phyloP scores from a whole-genome alignment of 1,140 invertebrate species.

The Drosophila pseudoananassae region DNA sequence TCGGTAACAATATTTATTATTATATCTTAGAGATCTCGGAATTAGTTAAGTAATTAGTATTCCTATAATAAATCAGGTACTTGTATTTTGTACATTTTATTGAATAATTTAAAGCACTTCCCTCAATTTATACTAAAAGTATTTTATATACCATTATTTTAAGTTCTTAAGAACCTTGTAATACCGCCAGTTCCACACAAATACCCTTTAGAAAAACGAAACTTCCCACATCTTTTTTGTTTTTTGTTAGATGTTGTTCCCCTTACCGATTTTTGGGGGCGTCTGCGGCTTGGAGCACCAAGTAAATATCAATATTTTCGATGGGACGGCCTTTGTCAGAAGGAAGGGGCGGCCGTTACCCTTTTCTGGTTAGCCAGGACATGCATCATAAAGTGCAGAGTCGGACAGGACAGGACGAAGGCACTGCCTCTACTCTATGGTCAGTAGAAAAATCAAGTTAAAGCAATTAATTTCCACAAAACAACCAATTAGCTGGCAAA shows the following conservation, averaged over 20 bases:
- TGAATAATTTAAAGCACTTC: too few relatives aligned
- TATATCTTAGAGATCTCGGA: too few relatives aligned
- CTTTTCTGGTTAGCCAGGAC: conserved; percentile 23
- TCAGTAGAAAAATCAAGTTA: conserved; percentile 78
- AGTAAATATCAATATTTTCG: conserved; percentile 72
- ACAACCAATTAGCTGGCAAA: conserved; percentile 84
- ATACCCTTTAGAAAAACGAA: conserved; percentile 13
- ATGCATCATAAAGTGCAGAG: conserved; percentile 79
- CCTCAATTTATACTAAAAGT: too few relatives aligned
- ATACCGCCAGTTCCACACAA: background rate
- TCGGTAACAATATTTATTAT: too few relatives aligned
- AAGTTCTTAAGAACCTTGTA: background rate
- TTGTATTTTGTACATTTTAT: too few relatives aligned
- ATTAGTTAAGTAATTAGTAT: too few relatives aligned
- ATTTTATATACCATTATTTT: background rate
- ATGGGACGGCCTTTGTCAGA: background rate
- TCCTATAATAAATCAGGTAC: too few relatives aligned
- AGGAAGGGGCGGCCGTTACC: background rate
- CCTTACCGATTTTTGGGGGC: conserved; percentile 26
- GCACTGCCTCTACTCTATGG: conserved; percentile 9
- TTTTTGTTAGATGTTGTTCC: conserved; percentile 2
- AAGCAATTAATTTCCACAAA: conserved; percentile 84
- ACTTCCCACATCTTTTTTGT: conserved; percentile 28
- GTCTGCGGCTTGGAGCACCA: conserved; percentile 72
- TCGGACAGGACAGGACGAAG: background rate